A percentile compares a stretch with the other conserved stretches of the same genome.
phyloP scores from a whole-genome alignment of 2,797 vertebrate species.

The Anguilla megastoma region DNA sequence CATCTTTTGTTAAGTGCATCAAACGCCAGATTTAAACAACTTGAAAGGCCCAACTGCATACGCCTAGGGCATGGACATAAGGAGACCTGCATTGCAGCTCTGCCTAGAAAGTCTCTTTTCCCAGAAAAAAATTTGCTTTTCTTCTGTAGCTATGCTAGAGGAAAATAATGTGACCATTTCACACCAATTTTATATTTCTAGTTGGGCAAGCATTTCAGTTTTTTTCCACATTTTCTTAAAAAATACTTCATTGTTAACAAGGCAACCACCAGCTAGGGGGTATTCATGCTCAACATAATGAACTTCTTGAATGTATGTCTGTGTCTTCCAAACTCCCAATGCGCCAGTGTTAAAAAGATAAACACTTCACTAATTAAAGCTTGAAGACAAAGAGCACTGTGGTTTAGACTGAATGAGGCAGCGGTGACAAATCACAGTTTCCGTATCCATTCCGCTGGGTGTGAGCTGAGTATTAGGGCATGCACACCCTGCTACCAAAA shows the following conservation, averaged over 20 bases:
- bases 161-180: neutral
- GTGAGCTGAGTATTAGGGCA: neutral
- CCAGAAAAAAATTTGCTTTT: neutral
- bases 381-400: neutral
- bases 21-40: neutral
- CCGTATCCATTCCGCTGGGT: neutral
- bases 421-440: neutral
- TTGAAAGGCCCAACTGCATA: constrained; percentile 10
- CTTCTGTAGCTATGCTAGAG: neutral
- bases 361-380: neutral
- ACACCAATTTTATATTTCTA: neutral
- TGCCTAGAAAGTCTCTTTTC: neutral
- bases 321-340: neutral
- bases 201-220: neutral
- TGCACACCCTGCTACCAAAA: neutral
- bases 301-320: neutral
- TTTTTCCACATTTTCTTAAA: neutral
- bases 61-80: neutral
- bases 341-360: neutral
- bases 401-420: neutral
- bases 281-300: neutral
- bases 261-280: neutral
- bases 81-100: neutral
- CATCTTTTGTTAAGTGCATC: constrained; percentile 10
- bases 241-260: neutral